Percentiles rank a stretch among this genome's conserved stretches.
Conservation (phyloP, 2,113 vertebrate species). For the Anguilla japonica region DNA sequence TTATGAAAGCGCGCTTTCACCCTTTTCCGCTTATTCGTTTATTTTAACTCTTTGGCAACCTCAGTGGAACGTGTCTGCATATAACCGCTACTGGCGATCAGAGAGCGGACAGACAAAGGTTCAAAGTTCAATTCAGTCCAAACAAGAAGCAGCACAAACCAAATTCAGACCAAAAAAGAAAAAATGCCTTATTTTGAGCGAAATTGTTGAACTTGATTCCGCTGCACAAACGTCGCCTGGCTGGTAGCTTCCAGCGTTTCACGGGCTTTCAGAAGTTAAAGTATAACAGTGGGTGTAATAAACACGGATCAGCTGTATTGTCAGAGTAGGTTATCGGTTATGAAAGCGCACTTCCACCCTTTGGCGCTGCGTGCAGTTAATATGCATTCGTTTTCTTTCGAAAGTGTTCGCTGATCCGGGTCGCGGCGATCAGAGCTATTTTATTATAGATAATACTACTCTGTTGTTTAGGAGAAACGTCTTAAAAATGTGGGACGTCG, state of each 20-base stretch:
- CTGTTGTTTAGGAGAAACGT: slow-evolving; percentile 41
- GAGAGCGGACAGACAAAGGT: neutral
- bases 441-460: no score
- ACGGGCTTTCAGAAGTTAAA: neutral
- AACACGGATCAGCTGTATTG: no score
- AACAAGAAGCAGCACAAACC: neutral
- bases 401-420: neutral
- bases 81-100: neutral
- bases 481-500: slow-evolving; percentile 62
- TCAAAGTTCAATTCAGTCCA: neutral
- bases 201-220: no score
- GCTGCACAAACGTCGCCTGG: no score
- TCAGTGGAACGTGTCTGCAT: no score
- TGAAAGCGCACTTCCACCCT: neutral
- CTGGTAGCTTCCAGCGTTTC: no score
- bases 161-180: no score
- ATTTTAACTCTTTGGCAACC: no score
- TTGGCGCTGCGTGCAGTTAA: neutral
- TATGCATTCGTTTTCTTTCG: neutral
- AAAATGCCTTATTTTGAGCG: no score
- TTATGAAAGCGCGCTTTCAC: neutral
- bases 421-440: neutral
- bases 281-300: no score
- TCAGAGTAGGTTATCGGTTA: no score
- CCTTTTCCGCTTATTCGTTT: neutral